Evolutionary conservation across 2,888 invertebrate genomes (phyloP).

Genomic region (Acrobasis repandana): DNA sequence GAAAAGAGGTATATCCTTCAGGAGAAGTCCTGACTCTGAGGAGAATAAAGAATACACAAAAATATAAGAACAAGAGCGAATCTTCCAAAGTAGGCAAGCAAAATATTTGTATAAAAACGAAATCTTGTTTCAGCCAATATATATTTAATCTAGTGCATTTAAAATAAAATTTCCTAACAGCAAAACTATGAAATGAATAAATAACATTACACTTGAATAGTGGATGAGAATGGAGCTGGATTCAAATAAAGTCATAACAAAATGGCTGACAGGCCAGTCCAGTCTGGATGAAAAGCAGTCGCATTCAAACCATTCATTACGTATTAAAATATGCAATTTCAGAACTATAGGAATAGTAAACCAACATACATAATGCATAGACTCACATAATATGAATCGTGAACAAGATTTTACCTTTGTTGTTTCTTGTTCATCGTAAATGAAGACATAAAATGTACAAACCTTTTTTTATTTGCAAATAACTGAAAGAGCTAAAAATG

Average conservation of each 20-base stretch:
- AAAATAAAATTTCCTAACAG: not conserved
- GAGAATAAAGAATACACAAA: too few species aligned
- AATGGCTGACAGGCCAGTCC: slow-evolving; percentile 23
- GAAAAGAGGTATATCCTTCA: too few species aligned
- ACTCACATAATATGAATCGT: slow-evolving; percentile 22
- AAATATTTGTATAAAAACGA: too few species aligned
- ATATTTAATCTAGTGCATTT: not conserved
- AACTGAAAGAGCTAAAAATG: too few species aligned
- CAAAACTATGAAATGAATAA: too few species aligned
- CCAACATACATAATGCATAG: slow-evolving; percentile 13
- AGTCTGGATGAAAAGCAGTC: slow-evolving; percentile 35
- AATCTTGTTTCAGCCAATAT: too few species aligned
- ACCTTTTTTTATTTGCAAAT: too few species aligned
- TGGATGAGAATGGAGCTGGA: slow-evolving; percentile 14
- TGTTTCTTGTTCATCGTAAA: slow-evolving; percentile 12
- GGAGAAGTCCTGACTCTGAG: too few species aligned
- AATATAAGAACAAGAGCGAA: too few species aligned
- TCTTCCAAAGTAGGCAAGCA: too few species aligned
- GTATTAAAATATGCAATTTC: slow-evolving; percentile 41
- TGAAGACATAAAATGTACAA: not conserved
- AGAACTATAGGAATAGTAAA: slow-evolving; percentile 19
- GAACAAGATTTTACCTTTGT: slow-evolving; percentile 18
- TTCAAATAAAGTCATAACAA: slow-evolving; percentile 28
- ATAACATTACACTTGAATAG: not conserved
- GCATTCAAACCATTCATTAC: slow-evolving; percentile 41